Percentiles rank a stretch among this genome's conserved stretches.
Conservation (phyloP, 2,113 vertebrate genomes). For the Embiotoca jacksoni region DNA sequence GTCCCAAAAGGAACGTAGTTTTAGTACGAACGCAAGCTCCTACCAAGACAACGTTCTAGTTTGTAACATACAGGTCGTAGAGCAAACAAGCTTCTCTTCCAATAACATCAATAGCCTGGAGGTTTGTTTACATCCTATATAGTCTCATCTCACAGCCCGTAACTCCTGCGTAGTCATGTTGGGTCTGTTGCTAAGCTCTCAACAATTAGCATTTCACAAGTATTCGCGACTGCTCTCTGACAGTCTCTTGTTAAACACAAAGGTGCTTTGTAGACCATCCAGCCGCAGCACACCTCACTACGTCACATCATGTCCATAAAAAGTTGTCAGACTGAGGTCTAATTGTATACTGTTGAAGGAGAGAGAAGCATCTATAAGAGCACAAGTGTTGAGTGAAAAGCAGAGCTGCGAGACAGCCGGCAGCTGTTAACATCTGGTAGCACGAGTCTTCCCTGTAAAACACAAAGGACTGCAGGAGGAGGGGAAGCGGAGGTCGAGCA, state of each 20-base stretch:
- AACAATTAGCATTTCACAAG: too few relatives aligned
- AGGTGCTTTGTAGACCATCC: slow-evolving; percentile 40
- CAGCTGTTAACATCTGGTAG: slow-evolving; percentile 68
- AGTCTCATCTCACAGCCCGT: too few relatives aligned
- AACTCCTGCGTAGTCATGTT: too few relatives aligned
- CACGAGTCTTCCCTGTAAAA: slow-evolving; percentile 44
- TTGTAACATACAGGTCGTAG: too few relatives aligned
- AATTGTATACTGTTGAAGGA: slow-evolving; percentile 45
- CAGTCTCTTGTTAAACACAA: slow-evolving; percentile 24
- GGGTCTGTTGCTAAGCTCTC: too few relatives aligned
- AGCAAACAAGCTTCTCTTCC: too few relatives aligned
- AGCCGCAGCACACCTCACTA: slow-evolving; percentile 11
- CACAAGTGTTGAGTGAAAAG: slow-evolving; percentile 33
- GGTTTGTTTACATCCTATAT: too few relatives aligned
- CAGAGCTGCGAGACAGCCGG: slow-evolving; percentile 31
- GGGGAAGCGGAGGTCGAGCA: slow-evolving; percentile 29
- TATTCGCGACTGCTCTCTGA: background rate
- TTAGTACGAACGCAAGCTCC: background rate
- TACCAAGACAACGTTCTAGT: too few relatives aligned
- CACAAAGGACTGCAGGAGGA: slow-evolving; percentile 7
- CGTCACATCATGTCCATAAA: slow-evolving; percentile 32
- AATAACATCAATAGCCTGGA: too few relatives aligned
- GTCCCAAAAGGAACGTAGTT: background rate
- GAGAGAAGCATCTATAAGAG: slow-evolving; percentile 19
- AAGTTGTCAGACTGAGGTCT: slow-evolving; percentile 14